phyloP scores from a whole-genome alignment of 2,888 invertebrate genomes.

The Pseudococcus viburni region DNA sequence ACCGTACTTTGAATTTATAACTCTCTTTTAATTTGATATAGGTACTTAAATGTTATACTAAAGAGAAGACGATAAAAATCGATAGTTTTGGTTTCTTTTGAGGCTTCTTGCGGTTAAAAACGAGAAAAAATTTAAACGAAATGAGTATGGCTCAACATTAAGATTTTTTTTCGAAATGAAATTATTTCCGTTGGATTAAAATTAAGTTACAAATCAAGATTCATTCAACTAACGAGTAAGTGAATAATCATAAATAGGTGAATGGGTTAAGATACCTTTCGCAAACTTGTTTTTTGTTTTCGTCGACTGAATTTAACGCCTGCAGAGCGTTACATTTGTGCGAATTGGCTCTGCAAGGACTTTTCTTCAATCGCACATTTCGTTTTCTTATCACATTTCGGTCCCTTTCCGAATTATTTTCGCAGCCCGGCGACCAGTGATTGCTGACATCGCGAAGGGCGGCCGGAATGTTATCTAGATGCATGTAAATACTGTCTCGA shows the following conservation, averaged over 20 bases:
- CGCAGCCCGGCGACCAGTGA: constrained; percentile 68
- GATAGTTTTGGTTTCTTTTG: not conserved
- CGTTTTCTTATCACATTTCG: constrained; percentile 44
- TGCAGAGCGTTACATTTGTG: constrained; percentile 58
- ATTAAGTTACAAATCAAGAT: not conserved
- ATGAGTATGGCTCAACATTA: not conserved
- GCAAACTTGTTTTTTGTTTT: constrained; percentile 54
- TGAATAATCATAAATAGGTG: not conserved
- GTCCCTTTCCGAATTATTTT: constrained; percentile 55
- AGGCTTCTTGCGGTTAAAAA: no score
- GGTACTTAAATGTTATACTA: not conserved
- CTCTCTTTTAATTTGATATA: not conserved
- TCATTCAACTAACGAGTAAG: not conserved
- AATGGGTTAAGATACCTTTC: constrained; percentile 27
- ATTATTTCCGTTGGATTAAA: no score
- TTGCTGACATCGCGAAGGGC: constrained; percentile 70
- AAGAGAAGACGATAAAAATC: not conserved
- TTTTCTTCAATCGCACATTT: constrained; percentile 64
- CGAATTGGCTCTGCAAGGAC: constrained; percentile 66
- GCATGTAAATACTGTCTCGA: constrained; percentile 69
- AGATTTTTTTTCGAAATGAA: no score
- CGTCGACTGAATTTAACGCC: not conserved
- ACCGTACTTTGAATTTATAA: not conserved
- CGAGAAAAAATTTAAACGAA: not conserved
- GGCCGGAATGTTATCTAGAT: constrained; percentile 69